Percentiles rank a stretch among this genome's conserved stretches.
These are phyloP conservation scores for Drosophila ustulata DNA, from an alignment of 2,888 invertebrate genomes.

Conservation along the genomic window DNA sequence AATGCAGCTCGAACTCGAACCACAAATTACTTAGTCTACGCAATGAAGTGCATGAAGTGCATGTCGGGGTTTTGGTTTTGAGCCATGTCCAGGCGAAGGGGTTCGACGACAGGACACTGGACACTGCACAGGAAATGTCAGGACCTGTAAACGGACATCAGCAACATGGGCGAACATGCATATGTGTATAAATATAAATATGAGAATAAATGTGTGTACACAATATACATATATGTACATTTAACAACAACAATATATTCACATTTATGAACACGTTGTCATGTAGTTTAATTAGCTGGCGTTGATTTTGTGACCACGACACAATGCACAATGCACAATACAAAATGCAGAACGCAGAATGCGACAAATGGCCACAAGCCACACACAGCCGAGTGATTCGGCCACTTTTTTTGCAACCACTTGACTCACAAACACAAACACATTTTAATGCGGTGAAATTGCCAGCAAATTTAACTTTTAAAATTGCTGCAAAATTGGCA, in stretches of 20 bases:
- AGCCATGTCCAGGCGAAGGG: not conserved
- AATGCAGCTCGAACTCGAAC: conserved; percentile 34
- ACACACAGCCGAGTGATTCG: conserved; percentile 22
- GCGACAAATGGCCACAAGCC: conserved; percentile 56
- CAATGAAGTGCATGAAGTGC: conserved; percentile 47
- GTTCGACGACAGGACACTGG: not conserved
- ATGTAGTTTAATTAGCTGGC: conserved; percentile 61
- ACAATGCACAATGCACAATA: conserved; percentile 19
- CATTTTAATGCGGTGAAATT: conserved; percentile 10
- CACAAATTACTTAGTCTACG: conserved; percentile 56
- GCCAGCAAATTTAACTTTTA: not conserved
- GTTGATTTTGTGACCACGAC: conserved; percentile 58
- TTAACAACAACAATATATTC: conserved; percentile 36
- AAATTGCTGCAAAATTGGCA: not conserved
- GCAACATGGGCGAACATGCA: conserved; percentile 13
- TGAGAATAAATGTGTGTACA: conserved; percentile 4
- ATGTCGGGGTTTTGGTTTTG: conserved; percentile 22
- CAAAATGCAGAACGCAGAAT: conserved; percentile 9
- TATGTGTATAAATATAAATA: conserved; percentile 18
- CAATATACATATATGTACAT: conserved; percentile 12
- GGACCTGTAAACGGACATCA: conserved; percentile 44
- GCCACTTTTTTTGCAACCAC: conserved; percentile 25
- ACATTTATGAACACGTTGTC: conserved; percentile 55
- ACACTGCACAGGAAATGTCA: conserved; percentile 39
- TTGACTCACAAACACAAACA: not conserved